Conservation (phyloP, 1,140 invertebrate genomes). For the Acarapis woodi region DNA sequence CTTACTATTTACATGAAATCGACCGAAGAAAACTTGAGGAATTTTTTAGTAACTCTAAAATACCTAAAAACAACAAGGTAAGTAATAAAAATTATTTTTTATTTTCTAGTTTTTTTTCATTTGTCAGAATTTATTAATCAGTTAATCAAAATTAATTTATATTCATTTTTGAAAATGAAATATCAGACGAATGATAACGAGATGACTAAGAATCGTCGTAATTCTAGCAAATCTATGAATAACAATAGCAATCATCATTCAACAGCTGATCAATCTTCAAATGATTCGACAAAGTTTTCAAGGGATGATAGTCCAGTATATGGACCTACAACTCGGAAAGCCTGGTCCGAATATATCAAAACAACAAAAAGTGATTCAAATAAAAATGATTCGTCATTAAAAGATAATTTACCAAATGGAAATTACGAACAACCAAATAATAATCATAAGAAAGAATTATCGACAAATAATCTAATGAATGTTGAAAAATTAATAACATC, state of each 20-base stretch:
- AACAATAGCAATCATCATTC: slow-evolving; percentile 16
- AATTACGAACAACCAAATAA: too few species aligned
- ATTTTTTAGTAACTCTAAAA: slow-evolving; percentile 52
- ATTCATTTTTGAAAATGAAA: slow-evolving; percentile 14
- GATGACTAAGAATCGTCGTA: not conserved
- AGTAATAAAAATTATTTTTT: slow-evolving; percentile 16
- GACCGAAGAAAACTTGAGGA: slow-evolving; percentile 81
- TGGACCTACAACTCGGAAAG: slow-evolving; percentile 34
- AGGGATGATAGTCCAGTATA: slow-evolving; percentile 17
- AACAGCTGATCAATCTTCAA: slow-evolving; percentile 16
- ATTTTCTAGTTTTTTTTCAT: too few species aligned
- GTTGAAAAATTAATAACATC: too few species aligned
- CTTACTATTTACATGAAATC: slow-evolving; percentile 88
- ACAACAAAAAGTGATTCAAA: slow-evolving; percentile 9
- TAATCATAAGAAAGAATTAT: too few species aligned
- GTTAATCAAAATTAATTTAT: too few species aligned
- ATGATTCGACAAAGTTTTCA: slow-evolving; percentile 15
- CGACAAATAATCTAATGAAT: too few species aligned
- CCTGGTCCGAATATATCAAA: slow-evolving; percentile 31
- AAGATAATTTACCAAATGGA: too few species aligned
- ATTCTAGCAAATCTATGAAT: slow-evolving; percentile 13
- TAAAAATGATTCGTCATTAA: slow-evolving; percentile 6
- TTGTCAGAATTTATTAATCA: too few species aligned
- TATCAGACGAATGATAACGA: not conserved
- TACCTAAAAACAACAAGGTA: slow-evolving; percentile 52